Base-by-base conservation (phyloP, 2,113 vertebrate genomes). In the Engraulis encrasicolus region DNA sequence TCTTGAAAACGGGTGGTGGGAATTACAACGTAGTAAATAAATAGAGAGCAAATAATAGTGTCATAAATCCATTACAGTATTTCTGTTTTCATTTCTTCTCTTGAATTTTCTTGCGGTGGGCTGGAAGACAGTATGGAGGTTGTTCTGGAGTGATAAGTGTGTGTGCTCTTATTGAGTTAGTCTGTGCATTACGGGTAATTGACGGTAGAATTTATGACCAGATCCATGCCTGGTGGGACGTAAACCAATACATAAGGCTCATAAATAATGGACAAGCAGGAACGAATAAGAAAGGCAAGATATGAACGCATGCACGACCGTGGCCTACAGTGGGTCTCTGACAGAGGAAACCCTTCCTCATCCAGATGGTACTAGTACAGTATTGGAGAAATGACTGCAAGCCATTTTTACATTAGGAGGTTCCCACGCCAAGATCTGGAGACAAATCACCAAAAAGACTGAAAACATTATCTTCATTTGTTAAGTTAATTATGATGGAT, bases 221-320 rank as follows among this genome's bases (percentile, higher is more conserved):
- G 85, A 86, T 90, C 90, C 83, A 87, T 88, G 86, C 77, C 87
- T 89, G 87, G 27, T 90, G 86, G 87, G 87, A 87, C 89, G 89
- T 87, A 91, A 94, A 86, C 84, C 78, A 92, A 93, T 89, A 88
- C 89, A 83, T 50, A 40, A 20, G 85, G 85, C 88, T 92, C 78
- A 91, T 92, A 91, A 93, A 92, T 93, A 89, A 92, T 88, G 71
- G 87, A 93, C 92, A 88, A 84, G 83, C 85, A 90, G 89, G 31
- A 74, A 74, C 31, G 66, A 34, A 74, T 74, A 90, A 90, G 86
- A 78, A 90, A 86, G 86, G 86, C 85, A 91, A 85, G 78, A 85
- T 87, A 84, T 40, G n/a, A n/a, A n/a, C n/a, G n/a, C n/a, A n/a
- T n/a, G n/a, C n/a, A n/a, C n/a, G n/a, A n/a, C n/a, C n/a, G n/a